Base-by-base conservation (phyloP, 2,888 invertebrate genomes). In the Callyntrura guangdongensis region DNA sequence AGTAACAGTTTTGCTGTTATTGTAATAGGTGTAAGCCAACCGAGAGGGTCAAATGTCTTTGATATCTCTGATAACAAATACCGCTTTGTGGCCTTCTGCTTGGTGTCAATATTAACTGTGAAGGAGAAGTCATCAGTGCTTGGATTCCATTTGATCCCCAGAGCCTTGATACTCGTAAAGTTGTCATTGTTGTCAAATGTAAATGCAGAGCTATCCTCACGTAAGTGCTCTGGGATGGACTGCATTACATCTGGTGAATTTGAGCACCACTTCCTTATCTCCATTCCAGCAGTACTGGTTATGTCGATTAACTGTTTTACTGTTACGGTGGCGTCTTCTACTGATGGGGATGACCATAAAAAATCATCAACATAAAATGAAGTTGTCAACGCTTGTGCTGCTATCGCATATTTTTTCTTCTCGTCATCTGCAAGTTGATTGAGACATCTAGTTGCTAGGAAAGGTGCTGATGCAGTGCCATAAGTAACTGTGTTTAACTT, bases 281-380 rank as follows among this genome's bases (percentile, higher is more conserved):
- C 47, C 45, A 92, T 53, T 47, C 83, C 69, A 20, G 82, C 90
- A 1, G 67, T 9, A 20, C 0, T 1, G 0, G 36, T 67, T 12
- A 67, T 67, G 5, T 11, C 67, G 6, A 27, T 67, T n/a, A 67
- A 20, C 36, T 67, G 20, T 11, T 36, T 59, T 3, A n/a, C 59
- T 2, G 85, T 2, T 9, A 74, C 11, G 6, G 86, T 17, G 67
- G 87, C 92, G 20, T 27, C 53, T 11, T 45, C 56, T 11, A 14
- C 36, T 22, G 77, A 47, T 4, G 9, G 11, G 0, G 86, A 64
- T 12, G 91, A 87, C 36, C 72, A 36, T 36, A 92, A 17, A 0
- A 86, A 20, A 59, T 92, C 94, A 82, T 95, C 94, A 12, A 95
- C 94, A 59, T 95, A 95, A 67, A 94, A 93, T 84, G 94, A 93